Conservation (phyloP, 2,797 vertebrate genomes). For the Cichlasoma orientale region DNA sequence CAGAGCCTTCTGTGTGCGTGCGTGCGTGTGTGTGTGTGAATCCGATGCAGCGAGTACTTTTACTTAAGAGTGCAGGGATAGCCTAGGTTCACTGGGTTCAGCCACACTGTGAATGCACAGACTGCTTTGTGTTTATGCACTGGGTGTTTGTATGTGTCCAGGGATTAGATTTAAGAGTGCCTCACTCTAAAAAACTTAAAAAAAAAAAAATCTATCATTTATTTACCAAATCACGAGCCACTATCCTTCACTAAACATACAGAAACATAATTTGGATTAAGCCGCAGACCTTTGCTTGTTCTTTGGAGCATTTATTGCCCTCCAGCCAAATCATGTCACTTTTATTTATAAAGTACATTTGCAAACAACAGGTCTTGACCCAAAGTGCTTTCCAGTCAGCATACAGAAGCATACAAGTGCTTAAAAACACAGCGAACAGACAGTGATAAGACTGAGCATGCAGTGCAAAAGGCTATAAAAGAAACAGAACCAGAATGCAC, state of each 20-base stretch:
- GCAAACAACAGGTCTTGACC: background rate
- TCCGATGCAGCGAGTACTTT: constrained; percentile 33
- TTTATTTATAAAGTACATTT: background rate
- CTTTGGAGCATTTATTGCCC: background rate
- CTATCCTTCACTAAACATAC: background rate
- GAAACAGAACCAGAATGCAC: background rate
- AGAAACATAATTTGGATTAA: background rate
- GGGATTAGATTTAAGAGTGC: constrained; percentile 1
- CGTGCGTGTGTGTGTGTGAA: constrained; percentile 28
- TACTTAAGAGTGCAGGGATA: constrained; percentile 22
- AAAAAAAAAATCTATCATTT: background rate
- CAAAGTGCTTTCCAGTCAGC: background rate
- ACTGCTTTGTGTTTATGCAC: constrained; percentile 18
- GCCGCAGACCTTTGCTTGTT: background rate
- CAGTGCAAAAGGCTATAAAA: background rate
- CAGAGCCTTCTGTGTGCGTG: constrained; percentile 57
- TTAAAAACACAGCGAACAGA: background rate
- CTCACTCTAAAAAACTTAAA: background rate
- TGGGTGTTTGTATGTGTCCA: background rate
- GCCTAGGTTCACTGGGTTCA: constrained; percentile 59
- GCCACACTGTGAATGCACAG: constrained; percentile 39
- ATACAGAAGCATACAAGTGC: background rate
- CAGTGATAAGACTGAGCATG: background rate
- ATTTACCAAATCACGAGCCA: background rate
- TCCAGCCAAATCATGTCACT: background rate